Conservation (phyloP, 1,140 invertebrate genomes). For the Drosophila dunni region DNA sequence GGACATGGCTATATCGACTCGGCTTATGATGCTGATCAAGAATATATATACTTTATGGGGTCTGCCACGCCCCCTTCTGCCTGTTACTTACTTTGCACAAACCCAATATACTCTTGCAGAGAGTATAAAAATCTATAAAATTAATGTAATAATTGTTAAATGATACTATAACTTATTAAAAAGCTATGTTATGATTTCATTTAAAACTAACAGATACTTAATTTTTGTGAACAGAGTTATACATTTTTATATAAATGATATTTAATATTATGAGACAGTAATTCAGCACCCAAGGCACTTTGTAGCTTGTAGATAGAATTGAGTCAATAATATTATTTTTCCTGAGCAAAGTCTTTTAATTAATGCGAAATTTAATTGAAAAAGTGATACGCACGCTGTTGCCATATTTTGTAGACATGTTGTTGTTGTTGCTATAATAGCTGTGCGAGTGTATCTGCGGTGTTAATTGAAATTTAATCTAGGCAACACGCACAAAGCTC, state of each 20-base stretch:
- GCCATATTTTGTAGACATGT: constrained; percentile 25
- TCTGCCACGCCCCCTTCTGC: no score
- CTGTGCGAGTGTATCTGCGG: constrained; percentile 54
- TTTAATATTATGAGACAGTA: neutral
- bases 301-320: constrained; percentile 12
- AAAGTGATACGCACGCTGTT: constrained; percentile 60
- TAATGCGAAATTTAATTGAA: constrained; percentile 75
- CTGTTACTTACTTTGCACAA: no score
- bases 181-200: no score
- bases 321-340: constrained; percentile 42
- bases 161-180: no score
- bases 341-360: constrained; percentile 56
- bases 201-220: neutral
- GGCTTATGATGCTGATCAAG: no score
- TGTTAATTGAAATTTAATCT: constrained; percentile 78
- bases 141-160: no score
- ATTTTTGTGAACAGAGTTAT: neutral
- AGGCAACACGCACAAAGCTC: constrained; percentile 59
- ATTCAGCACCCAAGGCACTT: neutral
- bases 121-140: no score
- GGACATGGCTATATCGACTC: no score
- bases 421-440: constrained; percentile 14
- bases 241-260: no score
- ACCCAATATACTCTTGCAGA: no score
- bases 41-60: no score